phyloP scores from a whole-genome alignment of 1,140 invertebrate species.

The Sitophilus oryzae region DNA sequence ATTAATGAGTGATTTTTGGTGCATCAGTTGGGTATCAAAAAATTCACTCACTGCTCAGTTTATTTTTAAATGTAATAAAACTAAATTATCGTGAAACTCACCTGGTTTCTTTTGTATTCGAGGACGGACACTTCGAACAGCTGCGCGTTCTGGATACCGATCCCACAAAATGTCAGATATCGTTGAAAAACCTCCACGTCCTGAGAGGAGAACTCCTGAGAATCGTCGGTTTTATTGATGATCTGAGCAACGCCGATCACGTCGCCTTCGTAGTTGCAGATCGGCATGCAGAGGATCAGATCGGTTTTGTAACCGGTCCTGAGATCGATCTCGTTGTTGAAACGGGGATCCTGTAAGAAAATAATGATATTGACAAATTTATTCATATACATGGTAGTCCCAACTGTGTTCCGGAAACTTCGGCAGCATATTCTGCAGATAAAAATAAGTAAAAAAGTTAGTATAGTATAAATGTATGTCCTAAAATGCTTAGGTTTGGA shows the following conservation, averaged over 20 bases:
- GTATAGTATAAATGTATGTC: too few species aligned
- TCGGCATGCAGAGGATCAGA: conserved; percentile 88
- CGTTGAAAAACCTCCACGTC: conserved; percentile 84
- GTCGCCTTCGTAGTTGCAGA: conserved; percentile 91
- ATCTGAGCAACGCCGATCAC: conserved; percentile 96
- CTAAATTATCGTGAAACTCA: too few species aligned
- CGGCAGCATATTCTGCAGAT: too few species aligned
- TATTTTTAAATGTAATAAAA: too few species aligned
- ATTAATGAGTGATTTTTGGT: too few species aligned
- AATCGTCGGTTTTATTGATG: conserved; percentile 88
- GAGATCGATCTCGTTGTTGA: conserved; percentile 88
- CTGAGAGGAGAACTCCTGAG: conserved; percentile 77
- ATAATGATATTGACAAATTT: conserved; percentile 7
- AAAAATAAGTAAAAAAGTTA: too few species aligned
- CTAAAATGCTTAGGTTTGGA: too few species aligned
- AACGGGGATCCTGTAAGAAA: conserved; percentile 64
- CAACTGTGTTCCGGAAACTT: too few species aligned
- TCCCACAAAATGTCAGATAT: conserved; percentile 94
- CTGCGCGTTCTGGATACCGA: conserved; percentile 95
- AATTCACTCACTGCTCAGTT: too few species aligned
- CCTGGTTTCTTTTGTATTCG: conserved; percentile 91
- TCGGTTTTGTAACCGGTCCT: conserved; percentile 89
- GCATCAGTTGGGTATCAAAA: too few species aligned
- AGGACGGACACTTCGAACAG: conserved; percentile 90
- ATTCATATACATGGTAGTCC: too few species aligned